Percentiles rank a stretch among this genome's conserved stretches.
phyloP scores from a whole-genome alignment of 2,888 invertebrate species.

The Frankliniella intonsa region DNA sequence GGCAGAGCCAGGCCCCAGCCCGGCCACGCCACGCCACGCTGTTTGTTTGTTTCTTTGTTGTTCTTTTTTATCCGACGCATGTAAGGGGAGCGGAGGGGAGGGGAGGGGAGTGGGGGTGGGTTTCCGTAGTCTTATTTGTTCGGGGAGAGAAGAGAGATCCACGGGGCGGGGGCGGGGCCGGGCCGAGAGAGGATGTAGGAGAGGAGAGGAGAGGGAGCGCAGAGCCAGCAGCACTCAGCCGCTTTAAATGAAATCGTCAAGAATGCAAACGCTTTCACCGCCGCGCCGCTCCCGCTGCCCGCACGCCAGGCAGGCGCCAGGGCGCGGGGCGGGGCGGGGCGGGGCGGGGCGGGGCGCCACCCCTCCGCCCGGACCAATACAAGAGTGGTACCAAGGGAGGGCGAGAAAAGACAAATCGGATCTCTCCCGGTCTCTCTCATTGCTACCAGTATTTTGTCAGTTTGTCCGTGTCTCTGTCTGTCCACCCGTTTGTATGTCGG shows the following conservation, averaged over 20 bases:
- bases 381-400: not conserved
- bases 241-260: conserved; percentile 15
- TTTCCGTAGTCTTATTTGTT: conserved; percentile 20
- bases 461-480: too few species aligned
- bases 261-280: not conserved
- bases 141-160: not conserved
- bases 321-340: not conserved
- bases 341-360: not conserved
- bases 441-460: too few species aligned
- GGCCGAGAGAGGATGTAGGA: not conserved
- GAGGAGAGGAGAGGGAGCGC: not conserved
- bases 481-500: too few species aligned
- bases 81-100: not conserved
- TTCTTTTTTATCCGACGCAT: conserved; percentile 8
- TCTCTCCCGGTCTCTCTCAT: not conserved
- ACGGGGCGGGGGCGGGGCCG: not conserved
- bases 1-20: not conserved
- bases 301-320: not conserved
- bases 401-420: not conserved
- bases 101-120: not conserved
- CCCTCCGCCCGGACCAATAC: not conserved
- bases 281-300: not conserved
- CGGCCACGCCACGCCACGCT: not conserved
- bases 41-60: conserved; percentile 16
- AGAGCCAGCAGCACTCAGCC: not conserved